Conservation (phyloP, 2,888 invertebrate genomes). For the Drosophila borborema region DNA sequence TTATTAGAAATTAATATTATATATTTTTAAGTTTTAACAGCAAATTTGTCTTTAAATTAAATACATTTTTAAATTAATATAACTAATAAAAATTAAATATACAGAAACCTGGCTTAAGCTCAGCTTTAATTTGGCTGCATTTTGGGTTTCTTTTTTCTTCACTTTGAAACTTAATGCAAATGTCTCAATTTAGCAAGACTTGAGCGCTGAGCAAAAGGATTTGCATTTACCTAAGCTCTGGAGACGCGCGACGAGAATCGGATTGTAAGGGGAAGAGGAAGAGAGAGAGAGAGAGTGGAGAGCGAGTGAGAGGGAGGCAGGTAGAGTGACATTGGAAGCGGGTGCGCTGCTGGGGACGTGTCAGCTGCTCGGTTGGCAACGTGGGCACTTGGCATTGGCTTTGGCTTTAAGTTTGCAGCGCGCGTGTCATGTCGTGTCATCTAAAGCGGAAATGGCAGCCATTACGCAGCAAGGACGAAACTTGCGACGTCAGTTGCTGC, state of each 20-base stretch:
- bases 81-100: too few species aligned
- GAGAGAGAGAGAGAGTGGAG: background rate
- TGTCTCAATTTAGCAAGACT: slow-evolving; percentile 55
- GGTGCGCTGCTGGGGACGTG: background rate
- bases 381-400: slow-evolving; percentile 29
- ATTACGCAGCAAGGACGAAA: slow-evolving; percentile 66
- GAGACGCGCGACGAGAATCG: slow-evolving; percentile 37
- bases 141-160: slow-evolving; percentile 12
- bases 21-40: too few species aligned
- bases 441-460: slow-evolving; percentile 72
- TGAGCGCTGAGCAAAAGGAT: slow-evolving; percentile 53
- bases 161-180: slow-evolving; percentile 51
- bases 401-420: slow-evolving; percentile 41
- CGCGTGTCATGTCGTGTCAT: slow-evolving; percentile 58
- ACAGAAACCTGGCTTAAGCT: background rate
- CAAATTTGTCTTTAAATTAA: too few species aligned
- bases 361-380: slow-evolving; percentile 2
- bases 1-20: too few species aligned
- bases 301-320: background rate
- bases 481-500: slow-evolving; percentile 54
- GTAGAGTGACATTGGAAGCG: background rate
- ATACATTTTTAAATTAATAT: too few species aligned
- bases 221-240: slow-evolving; percentile 63
- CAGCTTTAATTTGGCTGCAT: slow-evolving; percentile 15
- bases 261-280: slow-evolving; percentile 5